These are phyloP conservation scores for Megalopta genalis DNA, from an alignment of 1,140 invertebrate species.

Conservation along the genomic window DNA sequence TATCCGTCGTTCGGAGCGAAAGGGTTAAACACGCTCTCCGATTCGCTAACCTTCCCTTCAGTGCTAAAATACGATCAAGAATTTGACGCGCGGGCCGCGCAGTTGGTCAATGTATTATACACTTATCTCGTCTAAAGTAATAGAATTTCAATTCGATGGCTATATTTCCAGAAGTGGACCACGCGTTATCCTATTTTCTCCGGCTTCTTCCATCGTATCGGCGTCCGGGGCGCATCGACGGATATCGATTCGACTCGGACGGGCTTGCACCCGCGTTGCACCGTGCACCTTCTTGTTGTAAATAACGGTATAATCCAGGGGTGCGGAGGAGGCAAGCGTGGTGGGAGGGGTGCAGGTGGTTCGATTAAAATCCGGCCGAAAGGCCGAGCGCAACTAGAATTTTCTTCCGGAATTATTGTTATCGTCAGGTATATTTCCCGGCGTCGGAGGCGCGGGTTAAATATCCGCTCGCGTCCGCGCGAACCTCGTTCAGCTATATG, in stretches of 20 bases:
- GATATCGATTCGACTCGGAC: conserved; percentile 17
- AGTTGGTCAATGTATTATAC: no score
- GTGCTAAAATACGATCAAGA: no score
- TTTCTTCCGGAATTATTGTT: conserved; percentile 47
- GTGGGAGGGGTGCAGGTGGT: neutral
- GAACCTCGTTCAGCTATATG: conserved; percentile 6
- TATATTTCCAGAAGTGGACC: no score
- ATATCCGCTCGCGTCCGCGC: conserved; percentile 28
- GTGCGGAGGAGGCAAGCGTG: neutral
- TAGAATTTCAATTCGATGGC: no score
- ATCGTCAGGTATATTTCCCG: conserved; percentile 42
- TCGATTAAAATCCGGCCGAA: conserved; percentile 43
- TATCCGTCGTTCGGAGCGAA: no score
- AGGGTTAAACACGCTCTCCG: no score
- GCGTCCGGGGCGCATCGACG: no score
- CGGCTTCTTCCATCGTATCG: no score
- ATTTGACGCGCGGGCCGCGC: no score
- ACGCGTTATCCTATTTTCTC: no score
- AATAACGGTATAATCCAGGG: conserved; percentile 40
- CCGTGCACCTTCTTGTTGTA: conserved; percentile 27
- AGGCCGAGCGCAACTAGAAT: conserved; percentile 25
- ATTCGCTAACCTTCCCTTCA: no score
- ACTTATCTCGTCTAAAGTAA: no score
- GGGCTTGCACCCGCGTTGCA: neutral
- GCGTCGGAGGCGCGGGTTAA: conserved; percentile 34